Percentiles rank a stretch among this genome's conserved stretches.
phyloP scores from a whole-genome alignment of 2,888 invertebrate genomes.

The Hemistola chrysoprasaria region DNA sequence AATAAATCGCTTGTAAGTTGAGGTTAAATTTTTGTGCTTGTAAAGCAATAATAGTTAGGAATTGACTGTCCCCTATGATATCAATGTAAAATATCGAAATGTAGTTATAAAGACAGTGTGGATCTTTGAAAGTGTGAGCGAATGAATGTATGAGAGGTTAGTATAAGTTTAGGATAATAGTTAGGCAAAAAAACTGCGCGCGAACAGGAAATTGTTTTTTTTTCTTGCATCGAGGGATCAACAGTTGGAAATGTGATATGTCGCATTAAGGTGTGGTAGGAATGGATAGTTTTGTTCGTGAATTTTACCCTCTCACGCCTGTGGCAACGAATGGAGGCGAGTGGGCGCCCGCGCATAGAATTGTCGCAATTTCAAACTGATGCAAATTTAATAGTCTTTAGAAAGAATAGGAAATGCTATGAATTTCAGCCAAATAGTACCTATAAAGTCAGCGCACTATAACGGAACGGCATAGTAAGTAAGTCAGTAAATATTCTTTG shows the following conservation, averaged over 20 bases:
- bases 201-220: slow-evolving; percentile 47
- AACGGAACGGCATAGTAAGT: too few relatives aligned
- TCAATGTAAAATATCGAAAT: slow-evolving; percentile 70
- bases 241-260: slow-evolving; percentile 70
- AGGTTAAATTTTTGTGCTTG: too few relatives aligned
- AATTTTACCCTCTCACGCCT: slow-evolving; percentile 52
- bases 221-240: slow-evolving; percentile 75
- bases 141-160: slow-evolving; percentile 26
- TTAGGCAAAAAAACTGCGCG: slow-evolving; percentile 56
- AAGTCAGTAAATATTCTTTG: too few relatives aligned
- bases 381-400: too few relatives aligned
- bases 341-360: slow-evolving; percentile 46
- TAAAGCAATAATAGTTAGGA: slow-evolving; percentile 62
- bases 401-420: too few relatives aligned
- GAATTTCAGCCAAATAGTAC: too few relatives aligned
- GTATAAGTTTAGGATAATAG: slow-evolving; percentile 75
- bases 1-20: slow-evolving; percentile 49
- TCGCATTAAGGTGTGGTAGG: slow-evolving; percentile 58
- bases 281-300: slow-evolving; percentile 36
- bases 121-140: slow-evolving; percentile 47
- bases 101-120: slow-evolving; percentile 60
- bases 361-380: too few relatives aligned
- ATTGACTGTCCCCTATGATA: slow-evolving; percentile 72
- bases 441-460: too few relatives aligned
- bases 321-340: slow-evolving; percentile 66